These are phyloP conservation scores for Netelia melanura DNA, from an alignment of 2,888 invertebrate species.

Conservation along the genomic window DNA sequence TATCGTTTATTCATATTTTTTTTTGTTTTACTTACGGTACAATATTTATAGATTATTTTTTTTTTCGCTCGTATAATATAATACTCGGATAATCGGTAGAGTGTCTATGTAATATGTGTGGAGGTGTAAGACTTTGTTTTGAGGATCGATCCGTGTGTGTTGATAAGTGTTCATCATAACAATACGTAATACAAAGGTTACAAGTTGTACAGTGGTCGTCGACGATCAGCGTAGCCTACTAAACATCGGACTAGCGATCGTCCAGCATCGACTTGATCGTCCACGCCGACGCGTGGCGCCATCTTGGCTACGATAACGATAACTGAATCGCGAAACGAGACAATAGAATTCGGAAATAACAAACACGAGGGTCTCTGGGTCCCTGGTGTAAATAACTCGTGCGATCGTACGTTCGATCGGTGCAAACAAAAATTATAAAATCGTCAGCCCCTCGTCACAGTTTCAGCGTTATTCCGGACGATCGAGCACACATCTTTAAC, in stretches of 20 bases:
- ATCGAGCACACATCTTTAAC: constrained; percentile 31
- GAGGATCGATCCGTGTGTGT: constrained; percentile 57
- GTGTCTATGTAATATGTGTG: constrained; percentile 72
- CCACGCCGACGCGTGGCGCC: neutral
- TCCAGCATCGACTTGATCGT: neutral
- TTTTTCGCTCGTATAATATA: constrained; percentile 77
- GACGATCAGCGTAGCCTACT: constrained; percentile 29
- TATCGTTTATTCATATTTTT: constrained; percentile 77
- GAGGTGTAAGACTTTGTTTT: constrained; percentile 62
- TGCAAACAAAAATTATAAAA: constrained; percentile 15
- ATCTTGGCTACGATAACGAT: constrained; percentile 49
- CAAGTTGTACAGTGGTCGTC: constrained; percentile 73
- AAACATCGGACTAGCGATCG: constrained; percentile 4
- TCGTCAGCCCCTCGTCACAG: neutral
- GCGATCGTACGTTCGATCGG: constrained; percentile 15
- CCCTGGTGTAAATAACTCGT: constrained; percentile 16
- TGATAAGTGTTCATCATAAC: constrained; percentile 75
- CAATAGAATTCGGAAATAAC: constrained; percentile 64
- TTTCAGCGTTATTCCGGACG: constrained; percentile 15
- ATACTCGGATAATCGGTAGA: constrained; percentile 79
- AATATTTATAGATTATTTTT: constrained; percentile 82
- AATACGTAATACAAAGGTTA: constrained; percentile 81
- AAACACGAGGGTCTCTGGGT: constrained; percentile 47
- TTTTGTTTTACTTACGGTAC: constrained; percentile 79
- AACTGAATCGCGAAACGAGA: constrained; percentile 57